phyloP scores from a whole-genome alignment of 2,797 vertebrate species.

The Coluber constrictor region DNA sequence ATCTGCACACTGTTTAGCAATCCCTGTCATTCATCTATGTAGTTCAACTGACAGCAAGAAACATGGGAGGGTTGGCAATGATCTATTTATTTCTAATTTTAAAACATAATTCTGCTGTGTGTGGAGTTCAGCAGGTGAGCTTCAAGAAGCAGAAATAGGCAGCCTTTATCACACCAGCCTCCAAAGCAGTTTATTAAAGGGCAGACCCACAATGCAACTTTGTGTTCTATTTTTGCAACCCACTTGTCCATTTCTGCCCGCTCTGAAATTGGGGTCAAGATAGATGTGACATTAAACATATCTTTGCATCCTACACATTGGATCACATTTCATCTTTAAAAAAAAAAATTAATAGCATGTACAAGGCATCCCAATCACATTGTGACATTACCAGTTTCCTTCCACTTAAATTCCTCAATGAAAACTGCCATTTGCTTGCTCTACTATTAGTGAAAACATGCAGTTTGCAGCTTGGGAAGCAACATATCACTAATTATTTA shows the following conservation, averaged over 20 bases:
- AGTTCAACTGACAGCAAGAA: slow-evolving; percentile 20
- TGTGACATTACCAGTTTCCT: background rate
- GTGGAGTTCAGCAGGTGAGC: background rate
- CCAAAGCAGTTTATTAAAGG: background rate
- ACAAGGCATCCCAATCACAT: background rate
- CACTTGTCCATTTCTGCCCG: background rate
- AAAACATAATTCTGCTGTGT: background rate
- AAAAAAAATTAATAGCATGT: background rate
- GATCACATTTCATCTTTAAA: background rate
- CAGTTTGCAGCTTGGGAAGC: background rate
- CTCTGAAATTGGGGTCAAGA: background rate
- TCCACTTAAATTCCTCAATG: background rate
- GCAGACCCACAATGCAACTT: background rate
- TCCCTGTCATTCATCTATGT: slow-evolving; percentile 16
- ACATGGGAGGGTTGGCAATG: slow-evolving; percentile 2
- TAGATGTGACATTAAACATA: background rate
- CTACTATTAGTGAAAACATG: background rate
- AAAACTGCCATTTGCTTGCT: background rate
- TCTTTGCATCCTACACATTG: background rate
- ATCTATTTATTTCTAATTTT: slow-evolving; percentile 14
- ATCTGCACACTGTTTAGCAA: slow-evolving; percentile 30
- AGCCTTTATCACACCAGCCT: background rate
- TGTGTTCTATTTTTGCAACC: background rate
- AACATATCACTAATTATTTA: background rate
- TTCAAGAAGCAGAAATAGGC: background rate